Base-by-base conservation (phyloP, 2,888 invertebrate genomes). In the Diogma glabrata region DNA sequence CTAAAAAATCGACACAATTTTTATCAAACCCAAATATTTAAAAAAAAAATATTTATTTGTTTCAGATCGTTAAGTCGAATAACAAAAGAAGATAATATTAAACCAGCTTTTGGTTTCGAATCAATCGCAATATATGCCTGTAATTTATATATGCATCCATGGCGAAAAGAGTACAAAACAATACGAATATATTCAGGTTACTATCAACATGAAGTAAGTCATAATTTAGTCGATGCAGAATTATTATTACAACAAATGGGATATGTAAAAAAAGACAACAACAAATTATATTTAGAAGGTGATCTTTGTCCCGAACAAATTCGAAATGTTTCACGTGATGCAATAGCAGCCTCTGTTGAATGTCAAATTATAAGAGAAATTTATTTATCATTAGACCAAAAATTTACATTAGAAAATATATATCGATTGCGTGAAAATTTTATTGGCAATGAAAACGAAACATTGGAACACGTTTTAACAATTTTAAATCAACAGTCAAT, bases 201-300 rank as follows among this genome's bases (percentile, higher is more conserved):
- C 69, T 92, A 82, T 71, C 87, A 88, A 63, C 90, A 92, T 65
- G 85, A 90, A 64, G 82, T 92, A 38, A 85, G 87, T 60, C 80
- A 84, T 3, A 84, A 88, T 66, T 73, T 92, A 61, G 74, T 82
- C 20, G 85, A 85, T 49, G 85, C 86, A 2, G 87, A 88, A 63
- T 72, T 77, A 47, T 74, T 92, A 62, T 80, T 92, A 53, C 78
- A 82, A 60, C 79, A 83, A 52, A 86, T 92, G 87, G 92, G 91
- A 0, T 92, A 92, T 65, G 79, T 78, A 53, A 72, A 78, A 38
- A 67, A 81, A 46, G 62, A 76, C 55, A 59, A 69, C 62, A 61
- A 73, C 62, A 67, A 70, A 58, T 67, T 81, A 55, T 71, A 77
- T 33, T 69, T 87, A 12, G 81, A 84, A 53, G 84, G 79, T 7